Percentiles rank a stretch among this genome's conserved stretches.
phyloP scores from a whole-genome alignment of 2,888 invertebrate genomes.

The Netelia virgata region DNA sequence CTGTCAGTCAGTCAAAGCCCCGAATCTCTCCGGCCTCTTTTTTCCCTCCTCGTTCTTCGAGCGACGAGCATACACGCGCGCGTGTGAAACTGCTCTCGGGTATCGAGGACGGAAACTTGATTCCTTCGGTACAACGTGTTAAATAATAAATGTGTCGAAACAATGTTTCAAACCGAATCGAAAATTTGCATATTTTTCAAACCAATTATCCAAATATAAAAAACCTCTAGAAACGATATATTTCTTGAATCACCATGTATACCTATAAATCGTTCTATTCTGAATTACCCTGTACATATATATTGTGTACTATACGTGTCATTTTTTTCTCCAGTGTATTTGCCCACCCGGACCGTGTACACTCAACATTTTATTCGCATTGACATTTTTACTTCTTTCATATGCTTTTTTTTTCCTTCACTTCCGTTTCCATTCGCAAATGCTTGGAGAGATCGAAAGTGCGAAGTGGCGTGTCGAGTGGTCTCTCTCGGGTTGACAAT shows the following conservation, averaged over 20 bases:
- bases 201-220: too few species aligned
- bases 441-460: slow-evolving; percentile 70
- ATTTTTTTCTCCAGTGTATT: slow-evolving; percentile 40
- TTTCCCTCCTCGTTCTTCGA: not conserved
- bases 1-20: slow-evolving; percentile 60
- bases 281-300: not conserved
- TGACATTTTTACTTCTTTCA: slow-evolving; percentile 13
- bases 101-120: not conserved
- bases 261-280: too few species aligned
- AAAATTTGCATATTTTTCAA: too few species aligned
- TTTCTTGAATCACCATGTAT: too few species aligned
- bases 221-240: too few species aligned
- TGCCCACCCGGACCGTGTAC: slow-evolving; percentile 16
- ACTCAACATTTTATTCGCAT: slow-evolving; percentile 47
- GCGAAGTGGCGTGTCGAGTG: slow-evolving; percentile 76
- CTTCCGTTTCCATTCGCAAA: slow-evolving; percentile 61
- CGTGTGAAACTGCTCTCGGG: not conserved
- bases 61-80: not conserved
- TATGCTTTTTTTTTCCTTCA: slow-evolving; percentile 31
- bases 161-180: not conserved
- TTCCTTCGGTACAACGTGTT: not conserved
- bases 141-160: slow-evolving; percentile 4
- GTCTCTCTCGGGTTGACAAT: slow-evolving; percentile 74
- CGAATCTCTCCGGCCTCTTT: slow-evolving; percentile 4
- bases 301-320: not conserved